Conservation (phyloP, 2,797 vertebrate species). For the Amniataba percoides region DNA sequence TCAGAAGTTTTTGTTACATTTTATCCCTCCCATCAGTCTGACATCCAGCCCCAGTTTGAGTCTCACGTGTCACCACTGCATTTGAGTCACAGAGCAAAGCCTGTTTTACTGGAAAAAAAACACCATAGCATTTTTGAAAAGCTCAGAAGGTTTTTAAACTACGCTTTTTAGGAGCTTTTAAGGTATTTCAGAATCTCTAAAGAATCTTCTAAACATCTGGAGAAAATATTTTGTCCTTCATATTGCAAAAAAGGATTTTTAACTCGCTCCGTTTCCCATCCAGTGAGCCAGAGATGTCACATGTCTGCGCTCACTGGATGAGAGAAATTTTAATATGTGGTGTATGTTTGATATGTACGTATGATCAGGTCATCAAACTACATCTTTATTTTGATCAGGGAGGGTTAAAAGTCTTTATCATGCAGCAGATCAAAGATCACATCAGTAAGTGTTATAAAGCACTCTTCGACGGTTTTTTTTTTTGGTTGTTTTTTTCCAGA, state of each 20-base stretch:
- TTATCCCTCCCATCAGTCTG: neutral
- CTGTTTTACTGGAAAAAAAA: neutral
- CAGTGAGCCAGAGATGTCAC: neutral
- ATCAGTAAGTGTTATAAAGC: no score
- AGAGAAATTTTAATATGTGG: neutral
- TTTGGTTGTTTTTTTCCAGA: neutral
- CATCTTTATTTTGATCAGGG: neutral
- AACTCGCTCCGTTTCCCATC: neutral
- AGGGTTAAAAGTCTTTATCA: neutral
- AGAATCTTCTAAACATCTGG: neutral
- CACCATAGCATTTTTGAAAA: rapidly evolving
- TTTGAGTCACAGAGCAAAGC: neutral
- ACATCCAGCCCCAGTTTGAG: neutral
- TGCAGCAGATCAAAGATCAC: neutral
- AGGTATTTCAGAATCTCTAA: neutral
- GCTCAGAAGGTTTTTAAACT: neutral
- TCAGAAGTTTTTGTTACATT: slow-evolving; percentile 27
- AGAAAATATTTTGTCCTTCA: neutral
- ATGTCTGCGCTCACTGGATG: neutral
- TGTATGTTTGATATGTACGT: no score
- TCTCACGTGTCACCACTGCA: neutral
- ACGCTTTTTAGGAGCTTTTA: neutral
- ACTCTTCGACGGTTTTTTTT: no score
- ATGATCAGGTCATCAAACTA: neutral
- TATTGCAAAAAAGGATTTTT: neutral